These are phyloP conservation scores for Hippoglossus stenolepis DNA, from an alignment of 2,113 vertebrate species.

Conservation along the genomic window DNA sequence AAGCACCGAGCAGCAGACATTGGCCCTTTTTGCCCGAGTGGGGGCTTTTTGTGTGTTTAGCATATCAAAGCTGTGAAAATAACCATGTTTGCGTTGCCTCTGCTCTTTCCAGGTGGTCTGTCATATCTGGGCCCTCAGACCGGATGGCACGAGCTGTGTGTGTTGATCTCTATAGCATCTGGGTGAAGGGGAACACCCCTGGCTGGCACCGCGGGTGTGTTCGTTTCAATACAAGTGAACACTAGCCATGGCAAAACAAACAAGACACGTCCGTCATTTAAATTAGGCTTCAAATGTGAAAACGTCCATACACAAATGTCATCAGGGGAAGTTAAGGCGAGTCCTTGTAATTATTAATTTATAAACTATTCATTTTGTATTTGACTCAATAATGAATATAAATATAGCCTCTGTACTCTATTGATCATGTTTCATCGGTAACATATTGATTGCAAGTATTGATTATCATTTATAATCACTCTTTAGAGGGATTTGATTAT, in stretches of 20 bases:
- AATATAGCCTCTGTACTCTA: neutral
- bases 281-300: constrained; percentile 29
- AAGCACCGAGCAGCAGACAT: constrained; percentile 69
- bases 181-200: constrained; percentile 69
- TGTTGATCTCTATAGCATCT: constrained; percentile 69
- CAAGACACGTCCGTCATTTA: constrained; percentile 46
- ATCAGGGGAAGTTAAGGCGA: constrained; percentile 21
- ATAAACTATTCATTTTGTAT: constrained; percentile 18
- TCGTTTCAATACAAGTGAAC: constrained; percentile 63
- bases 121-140: constrained; percentile 81
- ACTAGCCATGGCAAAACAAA: constrained; percentile 67
- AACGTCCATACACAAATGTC: constrained; percentile 43
- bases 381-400: constrained; percentile 27
- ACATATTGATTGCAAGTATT: neutral
- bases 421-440: neutral
- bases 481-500: constrained; percentile 13
- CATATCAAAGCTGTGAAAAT: constrained; percentile 87
- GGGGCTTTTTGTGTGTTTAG: constrained; percentile 75
- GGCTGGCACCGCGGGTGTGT: constrained; percentile 68
- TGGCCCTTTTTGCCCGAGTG: constrained; percentile 68
- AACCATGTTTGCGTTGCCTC: constrained; percentile 82
- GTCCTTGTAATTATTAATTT: constrained; percentile 46
- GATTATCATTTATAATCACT: constrained; percentile 18
- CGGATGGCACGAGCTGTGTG: constrained; percentile 67
- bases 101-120: constrained; percentile 81